Base-by-base conservation (phyloP, 2,888 invertebrate species). In the Digitonthophagus gazella region DNA sequence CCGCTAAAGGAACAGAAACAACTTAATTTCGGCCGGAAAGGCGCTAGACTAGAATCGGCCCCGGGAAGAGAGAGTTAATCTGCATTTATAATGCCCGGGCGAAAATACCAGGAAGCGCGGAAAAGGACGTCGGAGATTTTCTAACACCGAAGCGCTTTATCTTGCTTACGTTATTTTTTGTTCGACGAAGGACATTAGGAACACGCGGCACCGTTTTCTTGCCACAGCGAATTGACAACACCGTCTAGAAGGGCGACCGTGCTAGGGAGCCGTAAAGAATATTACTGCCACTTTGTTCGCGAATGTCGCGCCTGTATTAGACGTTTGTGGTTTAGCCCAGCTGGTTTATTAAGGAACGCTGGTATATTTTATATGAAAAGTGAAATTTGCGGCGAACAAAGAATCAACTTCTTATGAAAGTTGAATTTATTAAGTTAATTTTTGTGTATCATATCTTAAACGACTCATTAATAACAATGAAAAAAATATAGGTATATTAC, bases 51-150 rank as follows among this genome's bases (percentile, higher is more conserved):
- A 44, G 11, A 44, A 44, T 44, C 28, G 28, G 28, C 6, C 6
- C 28, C 28, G 11, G 28, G 28, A 44, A 44, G 28, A 44, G 28
- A 44, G 28, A 44, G 20, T 19, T 18, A 58, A 58, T 58, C 58
- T 58, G 58, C 58, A 58, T 58, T 58, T 58, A n/a, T 58, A 58
- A 58, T 58, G 58, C 58, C 18, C 58, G 3, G n/a, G 18, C 16
- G 58, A 58, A 58, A 19, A 3, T 58, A n/a, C 58, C 14, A 15
- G 58, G 20, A 15, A 44, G 6, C 28, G 11, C 28, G 28, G 28
- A 11, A 5, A 44, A 44, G 28, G 28, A 44, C 28, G 11, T 44
- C 28, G 11, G 28, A 44, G 28, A 44, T 44, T 44, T 44, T 11
- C 28, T 44, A 44, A 44, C 28, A 44, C 8, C 28, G 11, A 44